Conservation (phyloP, 2,888 invertebrate species). For the Tenodera sinensis region DNA sequence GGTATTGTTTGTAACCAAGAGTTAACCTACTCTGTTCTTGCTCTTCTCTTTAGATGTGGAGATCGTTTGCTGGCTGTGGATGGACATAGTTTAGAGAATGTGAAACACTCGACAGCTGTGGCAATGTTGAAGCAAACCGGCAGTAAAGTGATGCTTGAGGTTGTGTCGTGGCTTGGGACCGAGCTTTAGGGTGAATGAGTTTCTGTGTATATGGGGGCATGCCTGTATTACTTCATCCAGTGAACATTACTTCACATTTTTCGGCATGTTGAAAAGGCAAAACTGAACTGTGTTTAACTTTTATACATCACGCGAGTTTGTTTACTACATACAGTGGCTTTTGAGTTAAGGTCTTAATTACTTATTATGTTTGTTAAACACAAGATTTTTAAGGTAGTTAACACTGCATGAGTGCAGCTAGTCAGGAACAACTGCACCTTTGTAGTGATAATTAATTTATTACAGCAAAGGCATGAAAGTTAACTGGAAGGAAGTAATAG, state of each 20-base stretch:
- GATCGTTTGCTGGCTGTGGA: slow-evolving; percentile 48
- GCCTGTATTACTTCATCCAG: not conserved
- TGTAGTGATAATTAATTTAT: not conserved
- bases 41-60: slow-evolving; percentile 42
- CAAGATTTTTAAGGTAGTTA: not conserved
- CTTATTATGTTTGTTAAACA: not conserved
- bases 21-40: too few relatives aligned
- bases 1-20: too few relatives aligned
- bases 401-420: not conserved
- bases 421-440: not conserved
- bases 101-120: slow-evolving; percentile 46
- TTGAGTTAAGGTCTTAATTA: not conserved
- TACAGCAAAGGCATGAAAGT: not conserved
- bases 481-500: not conserved
- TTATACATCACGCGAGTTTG: not conserved
- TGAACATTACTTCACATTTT: not conserved
- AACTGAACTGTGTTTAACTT: not conserved
- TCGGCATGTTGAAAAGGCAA: not conserved
- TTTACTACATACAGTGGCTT: not conserved
- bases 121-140: slow-evolving; percentile 45
- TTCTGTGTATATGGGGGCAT: not conserved
- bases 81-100: slow-evolving; percentile 42
- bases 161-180: slow-evolving; percentile 49
- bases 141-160: slow-evolving; percentile 42
- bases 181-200: slow-evolving; percentile 32